Conservation (phyloP, 2,113 vertebrate genomes). For the Oryzias javanicus region DNA sequence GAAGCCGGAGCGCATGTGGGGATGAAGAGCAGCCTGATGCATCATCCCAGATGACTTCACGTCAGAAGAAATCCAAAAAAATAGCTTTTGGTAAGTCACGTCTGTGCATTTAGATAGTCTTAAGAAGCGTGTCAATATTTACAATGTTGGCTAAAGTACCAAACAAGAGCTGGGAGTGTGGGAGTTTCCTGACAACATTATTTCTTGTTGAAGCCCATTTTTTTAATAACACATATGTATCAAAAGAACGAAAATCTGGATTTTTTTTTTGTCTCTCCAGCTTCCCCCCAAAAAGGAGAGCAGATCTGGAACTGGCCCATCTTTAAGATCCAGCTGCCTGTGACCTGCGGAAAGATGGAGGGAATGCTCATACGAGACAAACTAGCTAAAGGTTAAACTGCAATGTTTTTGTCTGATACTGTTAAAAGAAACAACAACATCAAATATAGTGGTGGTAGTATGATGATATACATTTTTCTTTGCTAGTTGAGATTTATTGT, state of each 20-base stretch:
- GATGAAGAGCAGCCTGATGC: slow-evolving; percentile 44
- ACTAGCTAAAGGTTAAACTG: slow-evolving; percentile 62
- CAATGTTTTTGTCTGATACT: not conserved
- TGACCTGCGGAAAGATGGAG: slow-evolving; percentile 51
- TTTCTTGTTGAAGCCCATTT: no score
- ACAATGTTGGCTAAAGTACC: no score
- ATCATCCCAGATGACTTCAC: slow-evolving; percentile 31
- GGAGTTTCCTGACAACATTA: no score
- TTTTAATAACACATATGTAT: no score
- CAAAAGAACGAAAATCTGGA: no score
- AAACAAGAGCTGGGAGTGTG: no score
- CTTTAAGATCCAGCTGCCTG: slow-evolving; percentile 56
- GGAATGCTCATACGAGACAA: slow-evolving; percentile 49
- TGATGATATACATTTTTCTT: no score
- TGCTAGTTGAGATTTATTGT: no score
- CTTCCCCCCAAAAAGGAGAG: slow-evolving; percentile 54
- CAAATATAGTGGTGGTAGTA: no score
- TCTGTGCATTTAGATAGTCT: not conserved
- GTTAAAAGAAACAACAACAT: not conserved
- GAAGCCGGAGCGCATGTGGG: slow-evolving; percentile 18
- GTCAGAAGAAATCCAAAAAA: slow-evolving; percentile 40
- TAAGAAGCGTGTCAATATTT: no score
- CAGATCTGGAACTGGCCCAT: slow-evolving; percentile 62
- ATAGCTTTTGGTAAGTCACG: slow-evolving; percentile 36
- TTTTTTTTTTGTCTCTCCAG: slow-evolving; percentile 19